Conservation (phyloP, 2,797 vertebrate genomes). For the Poeciliopsis presidionis region DNA sequence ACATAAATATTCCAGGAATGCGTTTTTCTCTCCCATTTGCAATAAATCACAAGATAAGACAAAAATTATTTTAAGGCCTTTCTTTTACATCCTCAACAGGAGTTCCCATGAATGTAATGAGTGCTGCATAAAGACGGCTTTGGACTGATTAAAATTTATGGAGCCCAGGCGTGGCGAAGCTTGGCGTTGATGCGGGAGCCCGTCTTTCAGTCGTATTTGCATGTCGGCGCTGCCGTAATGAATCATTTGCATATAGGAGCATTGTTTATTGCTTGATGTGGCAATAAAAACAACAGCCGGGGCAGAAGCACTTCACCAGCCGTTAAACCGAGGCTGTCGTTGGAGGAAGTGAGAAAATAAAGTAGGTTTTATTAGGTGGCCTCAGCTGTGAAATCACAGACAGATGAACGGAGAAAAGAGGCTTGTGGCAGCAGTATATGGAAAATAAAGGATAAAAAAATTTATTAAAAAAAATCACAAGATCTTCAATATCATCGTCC, state of each 20-base stretch:
- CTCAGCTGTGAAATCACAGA: constrained; percentile 9
- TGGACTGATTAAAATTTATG: neutral
- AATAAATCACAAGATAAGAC: neutral
- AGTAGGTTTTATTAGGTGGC: constrained; percentile 2
- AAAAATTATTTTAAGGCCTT: neutral
- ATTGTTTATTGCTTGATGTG: constrained; percentile 6
- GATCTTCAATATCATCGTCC: neutral
- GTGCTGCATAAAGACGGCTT: neutral
- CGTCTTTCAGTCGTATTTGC: neutral
- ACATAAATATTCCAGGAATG: neutral
- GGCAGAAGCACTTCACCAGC: constrained; percentile 1
- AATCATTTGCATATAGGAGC: constrained; percentile 13
- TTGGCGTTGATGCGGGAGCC: neutral
- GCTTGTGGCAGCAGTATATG: neutral
- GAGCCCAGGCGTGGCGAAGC: neutral
- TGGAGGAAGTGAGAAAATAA: constrained; percentile 5
- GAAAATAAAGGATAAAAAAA: neutral
- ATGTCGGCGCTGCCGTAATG: neutral
- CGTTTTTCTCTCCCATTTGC: neutral
- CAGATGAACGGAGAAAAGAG: neutral
- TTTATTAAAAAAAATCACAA: neutral
- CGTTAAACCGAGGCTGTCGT: neutral
- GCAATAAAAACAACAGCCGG: constrained; percentile 7
- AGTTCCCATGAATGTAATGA: neutral
- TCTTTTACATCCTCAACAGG: neutral